These are phyloP conservation scores for Chrysemys picta DNA, from an alignment of 2,113 vertebrate species.

Conservation along the genomic window DNA sequence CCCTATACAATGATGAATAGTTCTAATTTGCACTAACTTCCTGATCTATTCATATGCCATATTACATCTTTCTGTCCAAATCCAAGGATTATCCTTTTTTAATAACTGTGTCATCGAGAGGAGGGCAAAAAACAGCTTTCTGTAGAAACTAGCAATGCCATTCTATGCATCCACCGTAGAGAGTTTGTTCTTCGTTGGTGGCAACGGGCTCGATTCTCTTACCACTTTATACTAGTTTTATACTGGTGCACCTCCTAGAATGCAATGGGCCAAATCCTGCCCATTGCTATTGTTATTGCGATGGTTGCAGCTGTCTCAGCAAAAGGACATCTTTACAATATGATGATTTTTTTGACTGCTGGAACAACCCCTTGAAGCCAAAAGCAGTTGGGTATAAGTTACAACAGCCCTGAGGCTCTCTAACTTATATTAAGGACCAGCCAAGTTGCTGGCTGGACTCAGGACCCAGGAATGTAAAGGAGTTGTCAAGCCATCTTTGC, in stretches of 20 bases:
- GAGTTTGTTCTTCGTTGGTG: background rate
- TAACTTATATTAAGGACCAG: background rate
- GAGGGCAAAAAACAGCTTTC: background rate
- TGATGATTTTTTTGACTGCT: background rate
- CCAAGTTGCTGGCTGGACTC: background rate
- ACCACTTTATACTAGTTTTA: background rate
- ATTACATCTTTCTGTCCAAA: background rate
- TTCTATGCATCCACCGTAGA: background rate
- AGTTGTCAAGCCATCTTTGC: background rate
- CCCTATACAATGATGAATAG: background rate
- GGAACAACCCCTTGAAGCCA: background rate
- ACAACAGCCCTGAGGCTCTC: background rate
- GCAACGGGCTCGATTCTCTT: background rate
- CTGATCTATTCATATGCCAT: background rate
- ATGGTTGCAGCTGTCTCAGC: background rate
- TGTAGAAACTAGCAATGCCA: background rate
- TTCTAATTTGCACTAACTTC: background rate
- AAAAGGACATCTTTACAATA: background rate
- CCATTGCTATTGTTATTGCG: background rate
- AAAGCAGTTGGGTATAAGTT: background rate
- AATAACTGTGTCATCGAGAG: background rate
- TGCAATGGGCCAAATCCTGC: background rate
- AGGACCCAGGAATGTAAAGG: background rate
- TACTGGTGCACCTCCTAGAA: background rate
- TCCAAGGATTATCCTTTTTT: background rate